Base-by-base conservation (phyloP, 2,888 invertebrate species). In the Caenorhabditis becei region DNA sequence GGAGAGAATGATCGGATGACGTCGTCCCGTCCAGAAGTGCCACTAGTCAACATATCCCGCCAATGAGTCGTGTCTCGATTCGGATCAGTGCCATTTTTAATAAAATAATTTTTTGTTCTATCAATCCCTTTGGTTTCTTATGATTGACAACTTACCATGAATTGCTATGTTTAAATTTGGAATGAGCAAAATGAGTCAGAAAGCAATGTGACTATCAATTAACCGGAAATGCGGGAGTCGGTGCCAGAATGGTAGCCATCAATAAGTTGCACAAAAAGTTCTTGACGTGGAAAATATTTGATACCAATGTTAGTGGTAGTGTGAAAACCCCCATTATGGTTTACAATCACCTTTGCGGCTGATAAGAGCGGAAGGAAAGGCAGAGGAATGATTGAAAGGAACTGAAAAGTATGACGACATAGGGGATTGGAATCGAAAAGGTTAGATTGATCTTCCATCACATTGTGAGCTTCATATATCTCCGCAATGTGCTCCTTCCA, bases 1-100 rank as follows among this genome's bases (percentile, higher is more conserved):
- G 90, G 90, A 81, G 80, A 72, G 84, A 88, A 58, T 85, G 70
- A 37, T 20, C 18, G 5, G 10, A 2, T 24, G 7, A n/a, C 24
- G 7, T 44, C 5, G 24, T 3, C 37, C 16, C 16, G 7, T 44
- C 54, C 47, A 51, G 24, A 54, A 53, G 61, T 62, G 53, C 59
- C 59, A 53, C 28, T 35, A 16, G 28, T 18, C 32, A n/a, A n/a
- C 35, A 5, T n/a, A n/a, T n/a, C n/a, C n/a, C n/a, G n/a, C n/a
- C n/a, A n/a, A n/a, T n/a, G n/a, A n/a, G n/a, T n/a, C n/a, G n/a
- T n/a, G n/a, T n/a, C 51, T 49, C 75, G 58, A 61, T 67, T 59
- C 54, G 49, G 49, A 63, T 41, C 18, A 49, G 77, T 77, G 77
- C 77, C 77, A 77, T 71, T 61, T n/a, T 53, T 53, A 74, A 66